phyloP scores from a whole-genome alignment of 2,888 invertebrate species.

The Hipparchia semele region DNA sequence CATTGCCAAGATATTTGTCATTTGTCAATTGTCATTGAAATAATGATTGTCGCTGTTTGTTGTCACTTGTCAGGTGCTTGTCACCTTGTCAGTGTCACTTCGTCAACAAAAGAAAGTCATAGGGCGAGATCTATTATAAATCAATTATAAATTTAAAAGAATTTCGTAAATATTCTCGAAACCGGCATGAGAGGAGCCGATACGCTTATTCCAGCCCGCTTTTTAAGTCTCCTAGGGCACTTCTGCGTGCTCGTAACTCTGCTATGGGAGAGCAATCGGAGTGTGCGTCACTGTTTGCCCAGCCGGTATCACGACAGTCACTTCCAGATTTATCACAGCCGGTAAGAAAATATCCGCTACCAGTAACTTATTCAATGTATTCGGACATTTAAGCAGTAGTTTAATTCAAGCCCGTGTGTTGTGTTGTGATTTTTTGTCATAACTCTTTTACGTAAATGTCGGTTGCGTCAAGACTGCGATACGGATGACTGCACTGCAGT shows the following conservation, averaged over 20 bases:
- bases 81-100: too few species aligned
- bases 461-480: background rate
- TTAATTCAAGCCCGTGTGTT: slow-evolving; percentile 21
- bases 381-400: background rate
- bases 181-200: slow-evolving; percentile 72
- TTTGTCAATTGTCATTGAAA: background rate
- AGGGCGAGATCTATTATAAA: too few species aligned
- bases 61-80: too few species aligned
- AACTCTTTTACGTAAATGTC: slow-evolving; percentile 6
- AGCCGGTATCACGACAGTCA: slow-evolving; percentile 70
- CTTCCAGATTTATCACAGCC: slow-evolving; percentile 82
- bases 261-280: slow-evolving; percentile 85
- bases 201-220: slow-evolving; percentile 86
- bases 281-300: slow-evolving; percentile 80
- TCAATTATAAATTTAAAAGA: background rate
- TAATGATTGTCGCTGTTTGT: too few species aligned
- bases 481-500: slow-evolving; percentile 20
- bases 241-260: slow-evolving; percentile 86
- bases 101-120: too few species aligned
- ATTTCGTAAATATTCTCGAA: slow-evolving; percentile 11
- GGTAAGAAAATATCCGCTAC: slow-evolving; percentile 65
- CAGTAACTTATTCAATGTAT: background rate
- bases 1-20: background rate
- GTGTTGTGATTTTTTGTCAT: slow-evolving; percentile 30
- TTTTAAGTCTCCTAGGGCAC: slow-evolving; percentile 87